phyloP scores from a whole-genome alignment of 2,113 vertebrate genomes.

The Rhinolophus ferrumequinum region DNA sequence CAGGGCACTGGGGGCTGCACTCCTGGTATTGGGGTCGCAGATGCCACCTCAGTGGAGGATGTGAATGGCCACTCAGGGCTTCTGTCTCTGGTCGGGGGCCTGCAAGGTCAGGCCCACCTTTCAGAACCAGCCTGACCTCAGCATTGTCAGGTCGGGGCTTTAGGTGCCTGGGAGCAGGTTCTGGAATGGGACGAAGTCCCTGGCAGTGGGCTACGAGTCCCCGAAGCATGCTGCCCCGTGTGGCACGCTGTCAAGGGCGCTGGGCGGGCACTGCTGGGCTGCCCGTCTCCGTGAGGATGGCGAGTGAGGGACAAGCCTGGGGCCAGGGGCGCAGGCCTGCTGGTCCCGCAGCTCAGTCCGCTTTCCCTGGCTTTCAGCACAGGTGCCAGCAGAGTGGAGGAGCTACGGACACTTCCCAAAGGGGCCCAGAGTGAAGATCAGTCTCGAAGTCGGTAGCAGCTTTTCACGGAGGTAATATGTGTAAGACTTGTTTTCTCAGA shows the following conservation, averaged over 20 bases:
- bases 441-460: no score
- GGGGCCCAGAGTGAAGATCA: neutral
- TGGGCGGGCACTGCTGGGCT: fast-evolving
- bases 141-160: neutral
- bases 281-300: neutral
- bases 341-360: neutral
- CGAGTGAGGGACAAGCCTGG: neutral
- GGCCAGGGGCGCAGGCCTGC: no score
- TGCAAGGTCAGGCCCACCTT: neutral
- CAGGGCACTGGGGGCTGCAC: neutral
- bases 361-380: neutral
- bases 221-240: fast-evolving
- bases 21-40: neutral
- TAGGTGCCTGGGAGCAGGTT: neutral
- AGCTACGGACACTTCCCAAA: neutral
- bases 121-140: neutral
- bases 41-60: neutral
- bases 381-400: no score
- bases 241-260: neutral
- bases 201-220: neutral
- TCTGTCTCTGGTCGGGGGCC: neutral
- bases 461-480: fast-evolving
- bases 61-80: neutral
- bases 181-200: neutral
- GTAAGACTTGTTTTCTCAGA: neutral